Percentiles rank a stretch among this genome's conserved stretches.
These are phyloP conservation scores for Haemorhous mexicanus DNA, from an alignment of 2,113 vertebrate species.

Conservation along the genomic window DNA sequence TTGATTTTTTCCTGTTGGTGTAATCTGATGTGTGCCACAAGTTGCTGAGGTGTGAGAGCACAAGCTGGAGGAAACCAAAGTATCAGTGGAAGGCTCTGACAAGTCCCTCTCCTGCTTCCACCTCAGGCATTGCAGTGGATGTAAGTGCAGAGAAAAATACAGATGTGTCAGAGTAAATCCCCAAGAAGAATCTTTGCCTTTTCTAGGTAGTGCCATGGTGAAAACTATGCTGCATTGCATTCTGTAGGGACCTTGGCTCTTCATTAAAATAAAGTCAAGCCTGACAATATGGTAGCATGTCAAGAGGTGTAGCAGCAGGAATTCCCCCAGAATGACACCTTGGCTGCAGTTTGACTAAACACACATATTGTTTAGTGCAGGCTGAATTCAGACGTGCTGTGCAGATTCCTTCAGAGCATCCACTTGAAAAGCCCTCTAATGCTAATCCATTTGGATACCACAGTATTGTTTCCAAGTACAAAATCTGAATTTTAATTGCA, in stretches of 20 bases:
- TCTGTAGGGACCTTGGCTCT: background rate
- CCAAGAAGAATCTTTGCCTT: background rate
- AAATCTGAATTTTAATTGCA: constrained; percentile 16
- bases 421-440: background rate
- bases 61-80: background rate
- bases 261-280: background rate
- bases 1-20: background rate
- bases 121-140: background rate
- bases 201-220: background rate
- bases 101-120: background rate
- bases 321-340: background rate
- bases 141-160: background rate
- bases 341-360: background rate
- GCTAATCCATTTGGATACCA: background rate
- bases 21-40: background rate
- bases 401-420: background rate
- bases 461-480: background rate
- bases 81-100: background rate
- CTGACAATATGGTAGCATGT: background rate
- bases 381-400: background rate
- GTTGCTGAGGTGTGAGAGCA: background rate
- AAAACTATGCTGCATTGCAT: background rate
- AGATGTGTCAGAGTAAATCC: background rate
- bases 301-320: background rate
- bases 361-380: background rate